Conservation (phyloP, 2,888 invertebrate genomes). For the Balanococcus diminutus region DNA sequence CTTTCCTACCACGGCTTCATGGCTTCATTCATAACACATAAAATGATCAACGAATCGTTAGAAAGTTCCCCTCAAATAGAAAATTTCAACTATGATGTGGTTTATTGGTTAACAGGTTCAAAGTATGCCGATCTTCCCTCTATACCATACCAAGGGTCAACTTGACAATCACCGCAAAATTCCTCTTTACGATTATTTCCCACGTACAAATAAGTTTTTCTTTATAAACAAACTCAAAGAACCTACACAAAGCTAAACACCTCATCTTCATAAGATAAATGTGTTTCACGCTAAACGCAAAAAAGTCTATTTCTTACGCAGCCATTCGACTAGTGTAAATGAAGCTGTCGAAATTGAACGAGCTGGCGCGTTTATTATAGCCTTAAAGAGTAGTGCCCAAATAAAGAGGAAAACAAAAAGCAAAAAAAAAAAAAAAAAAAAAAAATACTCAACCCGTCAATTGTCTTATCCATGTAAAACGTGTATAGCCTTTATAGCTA, state of each 20-base stretch:
- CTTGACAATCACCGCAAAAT: not conserved
- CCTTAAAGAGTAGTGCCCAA: not conserved
- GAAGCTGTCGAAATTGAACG: slow-evolving; percentile 17
- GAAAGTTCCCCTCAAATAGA: not conserved
- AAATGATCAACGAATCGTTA: not conserved
- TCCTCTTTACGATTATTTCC: not conserved
- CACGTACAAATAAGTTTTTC: not conserved
- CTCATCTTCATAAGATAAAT: not conserved
- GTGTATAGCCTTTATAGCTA: not conserved
- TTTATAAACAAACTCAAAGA: not conserved
- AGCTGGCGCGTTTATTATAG: not conserved
- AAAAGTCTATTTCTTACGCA: not conserved
- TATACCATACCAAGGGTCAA: not conserved
- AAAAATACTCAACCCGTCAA: not conserved
- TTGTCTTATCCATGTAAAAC: not conserved
- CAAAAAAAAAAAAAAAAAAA: not conserved
- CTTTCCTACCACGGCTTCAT: not conserved
- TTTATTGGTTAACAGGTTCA: not conserved
- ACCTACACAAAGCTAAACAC: not conserved
- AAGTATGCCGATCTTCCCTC: not conserved
- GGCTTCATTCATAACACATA: not conserved
- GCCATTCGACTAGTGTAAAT: not conserved
- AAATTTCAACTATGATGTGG: not conserved
- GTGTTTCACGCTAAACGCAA: not conserved
- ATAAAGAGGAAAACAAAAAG: not conserved